phyloP scores from a whole-genome alignment of 1,140 invertebrate species.

The Panagrolaimus sp. region DNA sequence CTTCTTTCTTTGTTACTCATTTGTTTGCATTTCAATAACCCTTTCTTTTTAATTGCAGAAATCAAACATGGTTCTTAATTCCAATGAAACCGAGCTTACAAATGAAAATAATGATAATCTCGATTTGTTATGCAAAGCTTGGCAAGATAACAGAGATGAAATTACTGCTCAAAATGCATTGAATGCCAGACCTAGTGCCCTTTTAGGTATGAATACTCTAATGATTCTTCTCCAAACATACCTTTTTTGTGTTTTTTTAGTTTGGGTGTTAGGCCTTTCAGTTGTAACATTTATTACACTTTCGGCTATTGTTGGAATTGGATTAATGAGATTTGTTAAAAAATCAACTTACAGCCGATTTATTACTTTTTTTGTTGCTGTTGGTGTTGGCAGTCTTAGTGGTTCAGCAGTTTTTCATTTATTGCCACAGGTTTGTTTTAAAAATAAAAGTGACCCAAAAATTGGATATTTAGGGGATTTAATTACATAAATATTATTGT shows the following conservation, averaged over 20 bases:
- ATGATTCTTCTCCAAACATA: background rate
- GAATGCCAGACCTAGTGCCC: background rate
- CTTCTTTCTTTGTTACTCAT: too few species aligned
- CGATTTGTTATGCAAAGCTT: background rate
- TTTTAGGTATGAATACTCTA: background rate
- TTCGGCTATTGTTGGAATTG: constrained; percentile 65
- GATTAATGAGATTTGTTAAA: constrained; percentile 65
- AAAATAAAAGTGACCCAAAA: too few species aligned
- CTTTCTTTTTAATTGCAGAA: too few species aligned
- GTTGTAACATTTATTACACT: constrained; percentile 67
- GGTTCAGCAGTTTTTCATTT: constrained; percentile 67
- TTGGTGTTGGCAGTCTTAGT: constrained; percentile 67
- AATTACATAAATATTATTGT: constrained; percentile 6
- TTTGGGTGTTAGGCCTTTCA: constrained; percentile 65
- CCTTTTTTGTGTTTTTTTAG: constrained; percentile 54
- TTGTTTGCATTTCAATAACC: too few species aligned
- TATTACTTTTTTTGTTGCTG: constrained; percentile 65
- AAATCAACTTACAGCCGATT: constrained; percentile 63
- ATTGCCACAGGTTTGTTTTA: constrained; percentile 63
- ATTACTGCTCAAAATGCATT: background rate
- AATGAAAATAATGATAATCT: too few species aligned
- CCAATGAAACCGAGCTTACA: too few species aligned
- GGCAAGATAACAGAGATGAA: background rate
- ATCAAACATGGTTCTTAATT: too few species aligned
- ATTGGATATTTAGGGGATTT: too few species aligned